These are phyloP conservation scores for Halyomorpha halys DNA, from an alignment of 1,140 invertebrate species.

Conservation along the genomic window DNA sequence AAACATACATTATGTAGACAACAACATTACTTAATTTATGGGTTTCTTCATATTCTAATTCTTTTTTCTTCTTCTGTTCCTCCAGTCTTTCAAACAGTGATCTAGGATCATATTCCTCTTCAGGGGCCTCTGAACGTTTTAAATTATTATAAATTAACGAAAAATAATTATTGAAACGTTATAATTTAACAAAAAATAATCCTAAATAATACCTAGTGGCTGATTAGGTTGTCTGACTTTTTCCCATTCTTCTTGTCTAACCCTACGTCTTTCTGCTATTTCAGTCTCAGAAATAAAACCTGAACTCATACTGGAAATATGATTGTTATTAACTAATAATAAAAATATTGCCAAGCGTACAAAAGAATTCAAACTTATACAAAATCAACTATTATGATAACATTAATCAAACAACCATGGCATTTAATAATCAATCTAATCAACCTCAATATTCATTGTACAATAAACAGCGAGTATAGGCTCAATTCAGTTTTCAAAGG, in stretches of 20 bases:
- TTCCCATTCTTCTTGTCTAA: slow-evolving; percentile 89
- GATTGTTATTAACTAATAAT: too few species aligned
- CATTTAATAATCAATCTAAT: too few species aligned
- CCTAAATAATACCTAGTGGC: slow-evolving; percentile 56
- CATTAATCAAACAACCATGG: too few species aligned
- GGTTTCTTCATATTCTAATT: slow-evolving; percentile 89
- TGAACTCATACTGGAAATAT: slow-evolving; percentile 58
- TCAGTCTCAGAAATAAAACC: slow-evolving; percentile 81
- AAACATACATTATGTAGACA: background rate
- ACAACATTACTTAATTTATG: slow-evolving; percentile 72
- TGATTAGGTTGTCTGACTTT: slow-evolving; percentile 78
- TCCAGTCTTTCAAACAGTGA: slow-evolving; percentile 81
- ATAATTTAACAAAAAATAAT: background rate
- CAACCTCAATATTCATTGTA: too few species aligned
- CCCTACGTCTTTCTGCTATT: slow-evolving; percentile 61
- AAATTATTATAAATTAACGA: slow-evolving; percentile 12
- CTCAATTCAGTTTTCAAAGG: too few species aligned
- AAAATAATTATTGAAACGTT: slow-evolving; percentile 10
- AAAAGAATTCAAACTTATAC: too few species aligned
- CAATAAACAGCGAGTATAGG: too few species aligned
- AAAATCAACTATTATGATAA: too few species aligned
- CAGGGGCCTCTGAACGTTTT: slow-evolving; percentile 60
- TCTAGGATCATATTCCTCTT: slow-evolving; percentile 64
- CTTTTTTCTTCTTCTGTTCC: slow-evolving; percentile 81
- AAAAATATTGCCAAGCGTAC: too few species aligned